Percentiles rank a stretch among this genome's conserved stretches.
These are phyloP conservation scores for Zaprionus inermis DNA, from an alignment of 1,140 invertebrate species.

Conservation along the genomic window DNA sequence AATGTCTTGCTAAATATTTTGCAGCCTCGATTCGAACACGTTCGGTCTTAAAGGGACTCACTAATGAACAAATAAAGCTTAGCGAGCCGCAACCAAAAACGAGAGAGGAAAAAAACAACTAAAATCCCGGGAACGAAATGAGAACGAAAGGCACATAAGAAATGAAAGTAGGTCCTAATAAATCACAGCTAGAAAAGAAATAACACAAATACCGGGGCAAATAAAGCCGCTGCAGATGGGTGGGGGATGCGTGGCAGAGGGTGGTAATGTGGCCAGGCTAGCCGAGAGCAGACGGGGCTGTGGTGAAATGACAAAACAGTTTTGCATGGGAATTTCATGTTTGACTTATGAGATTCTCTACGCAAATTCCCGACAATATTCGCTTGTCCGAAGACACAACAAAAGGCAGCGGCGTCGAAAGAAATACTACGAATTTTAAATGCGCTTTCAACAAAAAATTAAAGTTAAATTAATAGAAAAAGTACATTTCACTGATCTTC, in stretches of 20 bases:
- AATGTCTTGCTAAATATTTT: constrained; percentile 33
- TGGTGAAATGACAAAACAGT: constrained; percentile 46
- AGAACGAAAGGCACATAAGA: constrained; percentile 28
- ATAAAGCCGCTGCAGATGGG: constrained; percentile 28
- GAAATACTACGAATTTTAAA: constrained; percentile 11
- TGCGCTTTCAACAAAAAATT: constrained; percentile 1
- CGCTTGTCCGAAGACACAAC: constrained; percentile 26
- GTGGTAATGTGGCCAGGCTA: background rate
- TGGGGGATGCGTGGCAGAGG: no score
- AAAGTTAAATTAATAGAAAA: no score
- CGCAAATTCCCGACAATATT: constrained; percentile 58
- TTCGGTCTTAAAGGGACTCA: constrained; percentile 42
- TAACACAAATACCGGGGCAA: constrained; percentile 66
- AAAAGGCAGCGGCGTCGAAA: constrained; percentile 2
- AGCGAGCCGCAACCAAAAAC: constrained; percentile 38
- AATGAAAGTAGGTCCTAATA: constrained; percentile 57
- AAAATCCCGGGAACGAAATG: constrained; percentile 14
- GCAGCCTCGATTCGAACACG: constrained; percentile 25
- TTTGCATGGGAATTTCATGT: constrained; percentile 62
- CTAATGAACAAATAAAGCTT: constrained; percentile 82
- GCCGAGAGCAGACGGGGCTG: background rate
- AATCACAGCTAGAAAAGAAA: constrained; percentile 64
- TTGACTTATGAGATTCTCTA: constrained; percentile 77
- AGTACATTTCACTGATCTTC: no score
- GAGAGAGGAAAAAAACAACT: constrained; percentile 30